Evolutionary conservation across 1,140 invertebrate genomes (phyloP).

Genomic region (Zaprionus vittiger): DNA sequence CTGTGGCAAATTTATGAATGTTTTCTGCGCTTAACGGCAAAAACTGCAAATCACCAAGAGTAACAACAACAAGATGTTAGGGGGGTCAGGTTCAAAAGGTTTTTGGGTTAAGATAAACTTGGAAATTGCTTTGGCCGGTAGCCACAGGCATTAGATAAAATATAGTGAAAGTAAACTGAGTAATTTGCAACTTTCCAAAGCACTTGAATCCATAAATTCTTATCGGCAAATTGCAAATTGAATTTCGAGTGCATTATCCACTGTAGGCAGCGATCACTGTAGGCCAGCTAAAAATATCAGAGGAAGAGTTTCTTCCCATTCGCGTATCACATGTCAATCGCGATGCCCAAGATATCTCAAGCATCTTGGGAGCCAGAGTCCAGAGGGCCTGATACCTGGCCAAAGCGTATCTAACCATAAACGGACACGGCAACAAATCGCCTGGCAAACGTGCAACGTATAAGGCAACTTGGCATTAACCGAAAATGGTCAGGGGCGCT

Average conservation of each 20-base stretch:
- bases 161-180: slow-evolving; percentile 34
- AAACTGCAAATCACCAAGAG: slow-evolving; percentile 31
- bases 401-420: slow-evolving; percentile 65
- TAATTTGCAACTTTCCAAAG: neutral
- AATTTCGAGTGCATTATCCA: neutral
- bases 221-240: neutral
- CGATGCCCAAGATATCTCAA: slow-evolving; percentile 6
- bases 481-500: slow-evolving; percentile 68
- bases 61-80: slow-evolving; percentile 13
- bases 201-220: neutral
- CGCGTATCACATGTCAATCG: slow-evolving; percentile 32
- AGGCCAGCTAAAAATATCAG: neutral
- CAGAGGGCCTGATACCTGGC: slow-evolving; percentile 15
- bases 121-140: slow-evolving; percentile 54
- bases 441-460: slow-evolving; percentile 58
- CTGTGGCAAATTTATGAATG: slow-evolving; percentile 67
- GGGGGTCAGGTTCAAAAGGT: slow-evolving; percentile 52
- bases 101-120: slow-evolving; percentile 62
- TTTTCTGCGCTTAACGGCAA: slow-evolving; percentile 46
- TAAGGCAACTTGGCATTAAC: slow-evolving; percentile 70
- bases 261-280: neutral
- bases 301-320: neutral
- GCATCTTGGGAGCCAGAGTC: slow-evolving; percentile 9
- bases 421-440: slow-evolving; percentile 52
- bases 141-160: slow-evolving; percentile 31